Conservation (phyloP, 2,888 invertebrate species). For the Sphinx pinastri region DNA sequence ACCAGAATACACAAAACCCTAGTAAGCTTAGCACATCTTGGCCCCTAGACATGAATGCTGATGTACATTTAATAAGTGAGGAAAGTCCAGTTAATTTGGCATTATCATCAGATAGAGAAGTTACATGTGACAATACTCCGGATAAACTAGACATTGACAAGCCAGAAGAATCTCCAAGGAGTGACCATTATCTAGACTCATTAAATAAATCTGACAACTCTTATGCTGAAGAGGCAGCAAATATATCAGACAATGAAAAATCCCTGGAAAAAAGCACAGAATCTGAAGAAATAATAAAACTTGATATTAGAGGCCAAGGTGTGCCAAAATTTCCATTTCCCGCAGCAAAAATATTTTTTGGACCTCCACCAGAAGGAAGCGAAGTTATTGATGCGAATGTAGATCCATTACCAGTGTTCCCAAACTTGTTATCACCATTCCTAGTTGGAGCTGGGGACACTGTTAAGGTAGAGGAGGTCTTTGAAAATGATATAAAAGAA, state of each 20-base stretch:
- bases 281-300: constrained; percentile 78
- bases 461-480: constrained; percentile 61
- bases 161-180: constrained; percentile 53
- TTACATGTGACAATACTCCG: constrained; percentile 39
- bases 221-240: constrained; percentile 45
- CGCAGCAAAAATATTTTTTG: constrained; percentile 73
- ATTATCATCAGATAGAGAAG: constrained; percentile 65
- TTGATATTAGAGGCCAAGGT: constrained; percentile 77
- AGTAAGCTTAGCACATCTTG: constrained; percentile 65
- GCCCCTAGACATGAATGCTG: constrained; percentile 64
- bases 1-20: constrained; percentile 55
- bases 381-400: constrained; percentile 58
- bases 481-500: constrained; percentile 49
- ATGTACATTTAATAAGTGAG: constrained; percentile 68
- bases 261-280: constrained; percentile 60
- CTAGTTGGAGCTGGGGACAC: constrained; percentile 63
- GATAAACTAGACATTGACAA: constrained; percentile 40
- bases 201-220: constrained; percentile 63
- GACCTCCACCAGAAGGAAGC: constrained; percentile 72
- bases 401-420: constrained; percentile 65
- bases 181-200: constrained; percentile 67
- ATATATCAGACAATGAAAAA: constrained; percentile 46
- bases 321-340: constrained; percentile 66
- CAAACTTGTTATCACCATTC: constrained; percentile 70
- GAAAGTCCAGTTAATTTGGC: constrained; percentile 74